Evolutionary conservation across 2,888 invertebrate genomes (phyloP).

Genomic region (Sericinus montela): DNA sequence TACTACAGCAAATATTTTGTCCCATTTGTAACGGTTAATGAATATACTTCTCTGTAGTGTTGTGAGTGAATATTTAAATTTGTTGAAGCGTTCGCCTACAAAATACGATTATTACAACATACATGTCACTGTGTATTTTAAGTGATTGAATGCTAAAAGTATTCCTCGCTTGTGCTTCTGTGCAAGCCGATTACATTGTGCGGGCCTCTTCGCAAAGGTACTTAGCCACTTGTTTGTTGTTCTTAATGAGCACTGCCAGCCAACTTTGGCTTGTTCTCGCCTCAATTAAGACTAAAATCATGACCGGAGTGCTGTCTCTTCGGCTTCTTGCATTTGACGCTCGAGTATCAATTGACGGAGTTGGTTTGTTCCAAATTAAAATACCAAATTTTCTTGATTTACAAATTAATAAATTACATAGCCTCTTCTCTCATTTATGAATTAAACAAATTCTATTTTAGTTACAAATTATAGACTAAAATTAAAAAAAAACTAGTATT

Average conservation of each 20-base stretch:
- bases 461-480: no score
- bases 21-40: no score
- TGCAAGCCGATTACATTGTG: slow-evolving; percentile 70
- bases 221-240: slow-evolving; percentile 74
- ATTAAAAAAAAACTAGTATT: no score
- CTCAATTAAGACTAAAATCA: slow-evolving; percentile 75
- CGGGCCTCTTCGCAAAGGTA: slow-evolving; percentile 50
- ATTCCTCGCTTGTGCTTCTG: slow-evolving; percentile 35
- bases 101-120: slow-evolving; percentile 6
- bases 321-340: slow-evolving; percentile 35
- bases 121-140: slow-evolving; percentile 32
- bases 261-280: slow-evolving; percentile 67
- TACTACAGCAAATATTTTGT: no score
- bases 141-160: slow-evolving; percentile 29
- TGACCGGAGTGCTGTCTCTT: slow-evolving; percentile 57
- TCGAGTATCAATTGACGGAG: slow-evolving; percentile 16
- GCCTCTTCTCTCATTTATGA: no score
- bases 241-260: slow-evolving; percentile 74
- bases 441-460: no score
- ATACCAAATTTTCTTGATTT: slow-evolving; percentile 1
- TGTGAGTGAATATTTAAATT: not conserved
- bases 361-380: slow-evolving; percentile 8
- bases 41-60: not conserved
- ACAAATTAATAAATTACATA: no score
- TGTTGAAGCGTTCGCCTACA: not conserved